Evolutionary conservation across 2,113 vertebrate species (phyloP), one percentile per base, ranked within the genome.

Genomic region (Tursiops truncatus): DNA sequence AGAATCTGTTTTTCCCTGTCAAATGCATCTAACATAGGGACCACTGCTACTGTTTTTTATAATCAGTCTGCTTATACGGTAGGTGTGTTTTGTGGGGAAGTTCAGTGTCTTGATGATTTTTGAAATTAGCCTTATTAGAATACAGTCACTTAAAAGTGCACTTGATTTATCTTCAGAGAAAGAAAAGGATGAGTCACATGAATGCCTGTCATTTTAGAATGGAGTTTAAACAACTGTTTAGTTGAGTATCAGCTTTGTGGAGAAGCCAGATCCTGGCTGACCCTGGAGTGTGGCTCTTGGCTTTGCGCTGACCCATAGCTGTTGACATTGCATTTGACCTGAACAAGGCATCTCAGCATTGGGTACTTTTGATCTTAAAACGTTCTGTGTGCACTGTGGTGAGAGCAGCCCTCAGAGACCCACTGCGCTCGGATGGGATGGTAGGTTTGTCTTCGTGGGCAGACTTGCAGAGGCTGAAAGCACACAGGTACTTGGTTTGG

Each of bases 341-440:
- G 74, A 65, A 6, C 38, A 20, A 2, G 26, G 41, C 92, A 11
- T 76, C 36, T 26, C 44, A 50, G 73, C 38, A 3, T 1, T 23
- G 38, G 60, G 62, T 12, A 12, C 50, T 60, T 41, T 23, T 31
- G 63, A 67, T 80, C 58, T 53, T 25, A 89, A 2, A 56, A 15
- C 4, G 1, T 44, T 8, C 89, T 31, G 0, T 71, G 83, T 47
- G 12, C 8, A 5, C 25, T 31, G 6, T 8, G 86, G 47, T 65
- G 38, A 53, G 44, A 38, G 53, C 1, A 1, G n/a, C 20, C 50
- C 50, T 25, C 31, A 14, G 58, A 68, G 81, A 41, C 11, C 0
- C 41, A 9, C 28, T 1, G 0, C 1, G 2, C 31, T 41, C 10
- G 1, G 33, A 1, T 5, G 33, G 33, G 14, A 12, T 17, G 0